Percentiles rank a stretch among this genome's conserved stretches.
Evolutionary conservation across 2,797 vertebrate genomes (phyloP).

Genomic region (Etheostoma perlongum): DNA sequence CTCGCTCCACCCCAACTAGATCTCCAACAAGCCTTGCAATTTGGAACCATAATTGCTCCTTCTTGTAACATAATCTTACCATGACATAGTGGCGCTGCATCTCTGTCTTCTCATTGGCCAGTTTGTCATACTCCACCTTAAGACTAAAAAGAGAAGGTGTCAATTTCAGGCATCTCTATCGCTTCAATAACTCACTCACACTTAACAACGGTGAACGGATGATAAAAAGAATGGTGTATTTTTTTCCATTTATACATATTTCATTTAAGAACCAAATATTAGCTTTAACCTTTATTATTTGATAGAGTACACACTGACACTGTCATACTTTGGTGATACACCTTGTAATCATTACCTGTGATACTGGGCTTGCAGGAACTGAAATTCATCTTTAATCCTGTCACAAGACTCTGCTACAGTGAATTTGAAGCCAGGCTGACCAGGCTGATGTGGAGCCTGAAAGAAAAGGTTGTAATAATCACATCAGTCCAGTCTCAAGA

Average conservation of each 20-base stretch:
- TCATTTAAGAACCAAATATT: slow-evolving; percentile 40
- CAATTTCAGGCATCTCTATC: slow-evolving; percentile 67
- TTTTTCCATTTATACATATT: slow-evolving; percentile 29
- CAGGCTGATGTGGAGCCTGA: slow-evolving; percentile 95
- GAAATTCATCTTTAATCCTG: slow-evolving; percentile 97
- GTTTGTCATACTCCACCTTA: slow-evolving; percentile 98
- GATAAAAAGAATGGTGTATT: background rate
- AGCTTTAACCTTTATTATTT: slow-evolving; percentile 33
- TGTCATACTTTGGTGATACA: slow-evolving; percentile 10
- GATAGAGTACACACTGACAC: slow-evolving; percentile 36
- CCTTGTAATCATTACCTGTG: slow-evolving; percentile 89
- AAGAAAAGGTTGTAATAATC: slow-evolving; percentile 46
- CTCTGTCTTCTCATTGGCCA: slow-evolving; percentile 97
- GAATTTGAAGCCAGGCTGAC: slow-evolving; percentile 97
- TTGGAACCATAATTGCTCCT: slow-evolving; percentile 76
- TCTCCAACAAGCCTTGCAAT: slow-evolving; percentile 75
- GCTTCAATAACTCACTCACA: slow-evolving; percentile 66
- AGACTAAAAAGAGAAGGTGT: slow-evolving; percentile 88
- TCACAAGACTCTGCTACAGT: slow-evolving; percentile 96
- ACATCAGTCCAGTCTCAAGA: slow-evolving; percentile 57
- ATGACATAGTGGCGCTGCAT: slow-evolving; percentile 99
- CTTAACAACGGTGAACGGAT: slow-evolving; percentile 45
- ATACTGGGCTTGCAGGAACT: slow-evolving; percentile 96
- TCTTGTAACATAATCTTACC: slow-evolving; percentile 87
- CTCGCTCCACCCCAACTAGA: slow-evolving; percentile 71